A percentile compares a stretch with the other conserved stretches of the same genome.
Evolutionary conservation across 1,140 invertebrate genomes (phyloP).

Genomic region (Ruditapes philippinarum): DNA sequence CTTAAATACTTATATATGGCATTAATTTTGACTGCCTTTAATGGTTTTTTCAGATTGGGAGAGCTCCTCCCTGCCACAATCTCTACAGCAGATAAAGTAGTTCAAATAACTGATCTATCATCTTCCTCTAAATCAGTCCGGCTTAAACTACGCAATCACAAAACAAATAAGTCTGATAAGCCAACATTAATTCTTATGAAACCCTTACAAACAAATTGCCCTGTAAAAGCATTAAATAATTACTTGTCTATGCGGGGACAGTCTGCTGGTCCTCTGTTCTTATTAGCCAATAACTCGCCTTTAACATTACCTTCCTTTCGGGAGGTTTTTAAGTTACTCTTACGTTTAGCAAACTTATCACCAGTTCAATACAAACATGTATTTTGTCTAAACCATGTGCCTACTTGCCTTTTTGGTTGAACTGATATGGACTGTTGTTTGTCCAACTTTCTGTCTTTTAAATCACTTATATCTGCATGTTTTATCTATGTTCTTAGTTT

Average conservation of each 20-base stretch:
- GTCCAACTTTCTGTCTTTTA: too few relatives aligned
- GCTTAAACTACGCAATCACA: neutral
- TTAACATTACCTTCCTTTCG: neutral
- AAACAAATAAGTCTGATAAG: neutral
- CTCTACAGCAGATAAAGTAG: neutral
- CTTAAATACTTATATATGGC: neutral
- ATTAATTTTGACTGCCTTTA: neutral
- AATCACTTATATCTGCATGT: too few relatives aligned
- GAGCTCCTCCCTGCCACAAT: neutral
- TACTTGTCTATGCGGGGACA: neutral
- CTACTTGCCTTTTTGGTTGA: too few relatives aligned
- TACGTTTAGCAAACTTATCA: neutral
- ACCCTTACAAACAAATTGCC: neutral
- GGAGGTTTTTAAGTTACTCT: neutral
- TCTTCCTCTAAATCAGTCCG: neutral
- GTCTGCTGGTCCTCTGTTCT: neutral
- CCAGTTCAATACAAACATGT: neutral
- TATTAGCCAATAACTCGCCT: neutral
- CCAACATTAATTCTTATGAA: neutral
- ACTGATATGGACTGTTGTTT: too few relatives aligned
- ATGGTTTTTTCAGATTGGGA: constrained; percentile 9
- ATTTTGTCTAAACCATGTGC: too few relatives aligned
- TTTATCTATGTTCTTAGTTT: too few relatives aligned
- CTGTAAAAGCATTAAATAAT: neutral
- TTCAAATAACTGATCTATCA: neutral